Evolutionary conservation across 2,888 invertebrate species (phyloP), one percentile per base, ranked within the genome.

Genomic region (Eudemis profundana): DNA sequence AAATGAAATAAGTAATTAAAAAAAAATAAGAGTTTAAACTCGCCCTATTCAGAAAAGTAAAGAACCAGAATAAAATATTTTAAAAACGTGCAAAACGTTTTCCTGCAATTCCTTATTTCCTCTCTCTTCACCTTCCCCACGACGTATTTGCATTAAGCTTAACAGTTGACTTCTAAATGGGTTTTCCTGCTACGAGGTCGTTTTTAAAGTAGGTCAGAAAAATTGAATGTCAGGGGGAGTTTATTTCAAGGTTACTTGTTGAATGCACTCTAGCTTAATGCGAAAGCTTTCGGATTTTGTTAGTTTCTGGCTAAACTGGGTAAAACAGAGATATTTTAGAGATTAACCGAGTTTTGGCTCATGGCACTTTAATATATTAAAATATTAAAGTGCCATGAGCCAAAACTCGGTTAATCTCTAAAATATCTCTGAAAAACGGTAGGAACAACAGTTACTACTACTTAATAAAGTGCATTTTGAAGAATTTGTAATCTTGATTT

Each of bases 61-160:
- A n/a, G 29, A 44, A 44, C 44, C 17, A n/a, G 29, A 44, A 44
- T 56, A 56, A 44, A 23, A 57, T 57, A 57, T 62, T 64, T 63
- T 63, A 8, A 56, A 63, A 63, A 49, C 33, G 44, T 33, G 51
- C 56, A 56, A 42, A 44, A 29, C 49, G 49, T 33, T 42, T 33
- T 56, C 62, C 56, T 50, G 49, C 56, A 33, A 27, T 44, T 23
- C 53, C 53, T 44, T 53, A 44, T 46, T 63, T 33, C 51, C 27
- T 38, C n/a, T 33, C 33, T 8, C 14, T 27, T 44, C 49, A 29
- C 49, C 61, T 33, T 40, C 53, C 23, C 38, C 47, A 46, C 12
- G 23, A 46, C 50, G 51, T 64, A 57, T 64, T 64, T 64, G 64
- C 64, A 64, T 65, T 65, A 60, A 65, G 59, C 60, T 65, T 65